Evolutionary conservation across 2,113 vertebrate genomes (phyloP).

Genomic region (Thalassoma bifasciatum): DNA sequence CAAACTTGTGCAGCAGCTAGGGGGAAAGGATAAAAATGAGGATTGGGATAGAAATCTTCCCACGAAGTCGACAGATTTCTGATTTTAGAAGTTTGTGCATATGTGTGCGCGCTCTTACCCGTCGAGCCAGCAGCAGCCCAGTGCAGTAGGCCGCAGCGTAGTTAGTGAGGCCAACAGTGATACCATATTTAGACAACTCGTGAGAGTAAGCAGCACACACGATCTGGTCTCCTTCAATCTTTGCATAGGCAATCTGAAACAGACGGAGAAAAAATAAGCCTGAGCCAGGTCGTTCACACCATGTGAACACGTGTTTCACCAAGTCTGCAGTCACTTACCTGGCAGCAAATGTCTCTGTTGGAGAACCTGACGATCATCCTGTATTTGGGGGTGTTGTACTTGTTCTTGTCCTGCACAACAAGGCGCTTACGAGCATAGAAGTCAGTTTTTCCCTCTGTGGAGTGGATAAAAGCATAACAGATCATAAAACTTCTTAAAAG

Average conservation of each 20-base stretch:
- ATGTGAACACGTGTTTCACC: too few relatives aligned
- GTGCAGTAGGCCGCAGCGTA: slow-evolving; percentile 98
- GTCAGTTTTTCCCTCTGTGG: slow-evolving; percentile 97
- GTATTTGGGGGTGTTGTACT: slow-evolving; percentile 99
- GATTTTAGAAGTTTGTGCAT: neutral
- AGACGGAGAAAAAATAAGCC: neutral
- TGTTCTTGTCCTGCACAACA: slow-evolving; percentile 99
- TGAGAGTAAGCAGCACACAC: slow-evolving; percentile 96
- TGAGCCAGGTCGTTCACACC: neutral
- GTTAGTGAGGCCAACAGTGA: slow-evolving; percentile 95
- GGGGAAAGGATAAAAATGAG: neutral
- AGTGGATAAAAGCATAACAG: neutral
- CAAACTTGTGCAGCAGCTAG: slow-evolving; percentile 96
- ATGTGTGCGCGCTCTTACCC: slow-evolving; percentile 81
- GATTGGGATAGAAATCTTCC: neutral
- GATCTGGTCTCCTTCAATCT: slow-evolving; percentile 96
- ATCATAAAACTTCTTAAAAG: neutral
- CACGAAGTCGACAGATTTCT: neutral
- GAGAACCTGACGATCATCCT: slow-evolving; percentile 96
- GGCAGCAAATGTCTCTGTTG: slow-evolving; percentile 98
- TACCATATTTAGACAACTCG: slow-evolving; percentile 94
- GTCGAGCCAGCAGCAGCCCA: slow-evolving; percentile 94
- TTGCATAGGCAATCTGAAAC: slow-evolving; percentile 94
- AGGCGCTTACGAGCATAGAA: slow-evolving; percentile 96
- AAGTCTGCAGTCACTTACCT: slow-evolving; percentile 81